Evolutionary conservation across 2,888 invertebrate genomes (phyloP).

Genomic region (Aromia moschata): DNA sequence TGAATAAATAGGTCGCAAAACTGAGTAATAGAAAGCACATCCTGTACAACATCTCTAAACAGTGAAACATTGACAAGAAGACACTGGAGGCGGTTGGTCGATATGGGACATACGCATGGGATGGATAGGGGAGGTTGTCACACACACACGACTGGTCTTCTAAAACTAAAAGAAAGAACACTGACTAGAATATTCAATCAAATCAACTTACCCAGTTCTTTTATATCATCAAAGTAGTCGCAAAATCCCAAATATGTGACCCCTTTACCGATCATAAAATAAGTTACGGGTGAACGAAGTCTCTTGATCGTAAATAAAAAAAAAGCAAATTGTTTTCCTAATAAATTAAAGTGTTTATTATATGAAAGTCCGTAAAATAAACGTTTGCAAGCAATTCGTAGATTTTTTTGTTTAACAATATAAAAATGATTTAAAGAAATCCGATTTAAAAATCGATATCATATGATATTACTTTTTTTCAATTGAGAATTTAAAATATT

Average conservation of each 20-base stretch:
- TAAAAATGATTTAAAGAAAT: too few species aligned
- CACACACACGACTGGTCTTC: constrained; percentile 60
- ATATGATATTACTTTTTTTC: too few species aligned
- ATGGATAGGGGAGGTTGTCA: constrained; percentile 38
- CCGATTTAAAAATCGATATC: too few species aligned
- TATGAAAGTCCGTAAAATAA: too few species aligned
- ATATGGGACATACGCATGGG: constrained; percentile 39
- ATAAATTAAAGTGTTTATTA: too few species aligned
- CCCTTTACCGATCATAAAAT: constrained; percentile 54
- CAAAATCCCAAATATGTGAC: constrained; percentile 60
- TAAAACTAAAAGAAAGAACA: constrained; percentile 60
- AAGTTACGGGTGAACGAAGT: constrained; percentile 8
- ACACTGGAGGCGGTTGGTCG: constrained; percentile 35
- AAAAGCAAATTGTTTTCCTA: too few species aligned
- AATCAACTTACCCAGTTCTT: constrained; percentile 59
- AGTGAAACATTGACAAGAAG: constrained; percentile 38
- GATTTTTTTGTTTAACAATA: too few species aligned
- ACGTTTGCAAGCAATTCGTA: too few species aligned
- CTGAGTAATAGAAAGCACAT: too few species aligned
- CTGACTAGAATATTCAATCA: constrained; percentile 63
- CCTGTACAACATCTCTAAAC: constrained; percentile 31
- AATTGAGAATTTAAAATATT: too few species aligned
- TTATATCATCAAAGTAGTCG: constrained; percentile 59
- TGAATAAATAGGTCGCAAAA: too few species aligned
- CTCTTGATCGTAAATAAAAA: constrained; percentile 10